Base-by-base conservation (phyloP, 2,888 invertebrate species). In the Lasioglossum marginatum region DNA sequence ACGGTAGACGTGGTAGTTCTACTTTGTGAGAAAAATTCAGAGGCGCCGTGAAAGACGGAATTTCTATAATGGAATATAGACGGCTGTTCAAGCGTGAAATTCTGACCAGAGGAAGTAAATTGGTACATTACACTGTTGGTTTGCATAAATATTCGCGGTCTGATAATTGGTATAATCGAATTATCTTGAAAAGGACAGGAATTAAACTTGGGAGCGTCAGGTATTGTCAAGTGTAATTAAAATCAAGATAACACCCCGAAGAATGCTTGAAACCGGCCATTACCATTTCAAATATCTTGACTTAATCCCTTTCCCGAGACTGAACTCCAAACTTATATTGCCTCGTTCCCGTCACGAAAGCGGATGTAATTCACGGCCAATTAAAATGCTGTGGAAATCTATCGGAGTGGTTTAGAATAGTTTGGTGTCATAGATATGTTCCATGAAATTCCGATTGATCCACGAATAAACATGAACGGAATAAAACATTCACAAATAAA, bases 251-350 rank as follows among this genome's bases (percentile, higher is more conserved):
- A 77, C 4, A 23, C 16, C 45, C 37, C 5, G 48, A 68, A 68
- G 34, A 70, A 79, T 84, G 45, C n/a, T n/a, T 68, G 34, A 52
- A 19, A 77, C 68, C 34, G 52, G 66, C 52, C 48, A 68, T 77
- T 77, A 37, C 68, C 48, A 68, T 45, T 77, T 37, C 77, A 52
- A 27, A 52, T 37, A 48, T n/a, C n/a, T 52, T 37, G 34, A 45
- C n/a, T 45, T 68, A 68, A 77, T 77, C n/a, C 45, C n/a, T 52
- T 75, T 52, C 74, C 74, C 40, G 74, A 63, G 78, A 34, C 83
- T 83, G 57, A 68, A 78, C 78, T 78, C 34, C 8, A 19, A 73
- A 79, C 57, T 72, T 31, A n/a, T 27, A 72, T 48, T 43, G 78
- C 43, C 74, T 75, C 74, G 79, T 71, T 84, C 52, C 71, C 74